A percentile compares a stretch with the other conserved stretches of the same genome.
These are phyloP conservation scores for Epizoanthus scotinus DNA, from an alignment of 92 coral and sea anemone species.

Conservation along the genomic window DNA sequence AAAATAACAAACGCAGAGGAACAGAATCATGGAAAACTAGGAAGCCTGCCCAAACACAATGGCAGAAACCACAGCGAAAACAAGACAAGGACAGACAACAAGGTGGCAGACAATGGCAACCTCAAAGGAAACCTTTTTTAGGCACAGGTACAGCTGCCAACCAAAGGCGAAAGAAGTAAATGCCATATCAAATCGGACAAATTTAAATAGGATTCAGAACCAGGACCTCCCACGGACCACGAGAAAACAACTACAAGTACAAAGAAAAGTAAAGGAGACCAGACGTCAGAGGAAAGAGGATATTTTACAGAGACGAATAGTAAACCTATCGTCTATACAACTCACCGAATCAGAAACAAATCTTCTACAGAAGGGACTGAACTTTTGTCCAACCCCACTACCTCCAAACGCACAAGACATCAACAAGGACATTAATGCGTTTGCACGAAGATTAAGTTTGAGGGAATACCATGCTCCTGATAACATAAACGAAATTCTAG, in stretches of 20 bases:
- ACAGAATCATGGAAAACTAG: too few relatives aligned
- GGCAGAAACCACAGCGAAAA: too few relatives aligned
- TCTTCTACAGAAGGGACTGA: constrained; percentile 29
- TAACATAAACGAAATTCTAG: constrained; percentile 5
- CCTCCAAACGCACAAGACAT: constrained; percentile 16
- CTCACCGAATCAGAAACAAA: constrained; percentile 39
- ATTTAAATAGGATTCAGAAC: too few relatives aligned
- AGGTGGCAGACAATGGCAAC: too few relatives aligned
- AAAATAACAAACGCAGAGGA: too few relatives aligned
- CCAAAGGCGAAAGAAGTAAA: too few relatives aligned
- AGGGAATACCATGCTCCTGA: constrained; percentile 37
- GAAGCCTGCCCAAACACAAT: too few relatives aligned
- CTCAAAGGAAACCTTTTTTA: too few relatives aligned
- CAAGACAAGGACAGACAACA: too few relatives aligned
- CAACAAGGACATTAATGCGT: constrained; percentile 37
- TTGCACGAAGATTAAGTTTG: constrained; percentile 34
- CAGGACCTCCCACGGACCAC: background rate
- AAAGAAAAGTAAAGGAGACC: too few relatives aligned
- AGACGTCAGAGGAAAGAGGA: constrained; percentile 21
- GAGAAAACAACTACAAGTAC: background rate
- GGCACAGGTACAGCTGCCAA: too few relatives aligned
- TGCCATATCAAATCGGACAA: too few relatives aligned
- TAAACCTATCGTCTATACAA: constrained; percentile 26
- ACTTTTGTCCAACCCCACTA: constrained; percentile 19
- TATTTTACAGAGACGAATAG: constrained; percentile 27